A percentile compares a stretch with the other conserved stretches of the same genome.
phyloP scores from a whole-genome alignment of 2,797 vertebrate species.

The Tenualosa ilisha region DNA sequence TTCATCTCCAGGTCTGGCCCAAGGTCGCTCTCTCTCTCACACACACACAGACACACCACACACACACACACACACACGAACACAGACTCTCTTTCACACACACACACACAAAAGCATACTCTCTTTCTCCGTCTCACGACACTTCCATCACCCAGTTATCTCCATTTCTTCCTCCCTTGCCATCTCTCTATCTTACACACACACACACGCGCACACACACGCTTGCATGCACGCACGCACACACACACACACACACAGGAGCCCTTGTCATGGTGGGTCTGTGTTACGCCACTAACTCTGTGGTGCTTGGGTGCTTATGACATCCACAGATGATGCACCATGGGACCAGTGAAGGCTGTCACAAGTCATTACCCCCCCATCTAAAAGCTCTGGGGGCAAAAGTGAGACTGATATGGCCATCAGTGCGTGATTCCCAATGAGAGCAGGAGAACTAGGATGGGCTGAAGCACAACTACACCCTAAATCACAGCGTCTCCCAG shows the following conservation, averaged over 20 bases:
- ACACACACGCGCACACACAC: too few species aligned
- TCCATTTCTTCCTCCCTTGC: background rate
- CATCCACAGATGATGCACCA: slow-evolving; percentile 39
- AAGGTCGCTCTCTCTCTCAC: slow-evolving; percentile 4
- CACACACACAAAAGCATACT: too few species aligned
- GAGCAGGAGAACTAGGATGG: background rate
- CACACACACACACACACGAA: slow-evolving; percentile 33
- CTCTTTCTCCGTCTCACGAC: background rate
- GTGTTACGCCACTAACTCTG: slow-evolving; percentile 15
- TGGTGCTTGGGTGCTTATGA: slow-evolving; percentile 43
- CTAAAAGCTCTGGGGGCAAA: slow-evolving; percentile 52
- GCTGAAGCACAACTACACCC: background rate
- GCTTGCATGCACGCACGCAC: too few species aligned
- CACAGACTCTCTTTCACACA: slow-evolving; percentile 8
- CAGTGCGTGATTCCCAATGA: slow-evolving; percentile 59
- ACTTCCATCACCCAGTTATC: background rate
- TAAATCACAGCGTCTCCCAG: background rate
- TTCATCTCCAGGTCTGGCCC: too few species aligned
- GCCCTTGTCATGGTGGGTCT: background rate
- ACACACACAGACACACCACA: slow-evolving; percentile 29
- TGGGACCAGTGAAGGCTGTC: slow-evolving; percentile 59
- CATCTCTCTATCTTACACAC: slow-evolving; percentile 4
- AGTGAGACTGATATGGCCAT: slow-evolving; percentile 64
- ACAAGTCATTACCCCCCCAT: slow-evolving; percentile 64
- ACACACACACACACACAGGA: slow-evolving; percentile 8